Percentiles rank a stretch among this genome's conserved stretches.
Evolutionary conservation across 1,140 invertebrate genomes (phyloP).

Genomic region (Drosophila trapezifrons): DNA sequence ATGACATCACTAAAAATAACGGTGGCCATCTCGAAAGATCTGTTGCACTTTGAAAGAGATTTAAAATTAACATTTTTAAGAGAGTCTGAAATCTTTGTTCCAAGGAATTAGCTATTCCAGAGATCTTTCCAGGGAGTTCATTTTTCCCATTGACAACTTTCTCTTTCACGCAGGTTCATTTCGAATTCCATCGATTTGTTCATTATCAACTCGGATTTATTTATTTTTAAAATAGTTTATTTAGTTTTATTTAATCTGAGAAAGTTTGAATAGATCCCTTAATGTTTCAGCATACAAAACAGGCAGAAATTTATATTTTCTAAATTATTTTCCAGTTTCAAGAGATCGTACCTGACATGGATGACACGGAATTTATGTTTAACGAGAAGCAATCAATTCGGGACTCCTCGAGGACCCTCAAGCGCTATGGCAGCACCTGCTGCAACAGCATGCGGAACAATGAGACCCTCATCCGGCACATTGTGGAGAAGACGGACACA

Average conservation of each 20-base stretch:
- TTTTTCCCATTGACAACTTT: not conserved
- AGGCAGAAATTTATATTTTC: not conserved
- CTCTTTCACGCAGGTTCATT: not conserved
- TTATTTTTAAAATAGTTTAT: not conserved
- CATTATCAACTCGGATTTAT: not conserved
- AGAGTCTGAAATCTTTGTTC: not conserved
- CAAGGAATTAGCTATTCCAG: not conserved
- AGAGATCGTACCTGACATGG: constrained; percentile 85
- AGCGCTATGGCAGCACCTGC: constrained; percentile 95
- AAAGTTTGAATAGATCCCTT: no score
- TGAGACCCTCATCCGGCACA: constrained; percentile 91
- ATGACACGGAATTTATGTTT: constrained; percentile 89
- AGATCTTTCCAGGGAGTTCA: not conserved
- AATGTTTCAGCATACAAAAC: no score
- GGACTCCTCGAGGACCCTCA: constrained; percentile 91
- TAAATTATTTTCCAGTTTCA: constrained; percentile 73
- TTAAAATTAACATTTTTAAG: not conserved
- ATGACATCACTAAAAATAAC: constrained; percentile 61
- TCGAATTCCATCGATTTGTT: not conserved
- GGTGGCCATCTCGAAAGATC: constrained; percentile 16
- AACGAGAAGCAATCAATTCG: constrained; percentile 93
- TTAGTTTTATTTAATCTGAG: not conserved
- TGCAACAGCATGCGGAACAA: constrained; percentile 86
- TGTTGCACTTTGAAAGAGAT: constrained; percentile 43
- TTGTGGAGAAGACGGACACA: constrained; percentile 92